A percentile compares a stretch with the other conserved stretches of the same genome.
Conservation (phyloP, 2,797 vertebrate genomes). For the Eupleurogrammus muticus region DNA sequence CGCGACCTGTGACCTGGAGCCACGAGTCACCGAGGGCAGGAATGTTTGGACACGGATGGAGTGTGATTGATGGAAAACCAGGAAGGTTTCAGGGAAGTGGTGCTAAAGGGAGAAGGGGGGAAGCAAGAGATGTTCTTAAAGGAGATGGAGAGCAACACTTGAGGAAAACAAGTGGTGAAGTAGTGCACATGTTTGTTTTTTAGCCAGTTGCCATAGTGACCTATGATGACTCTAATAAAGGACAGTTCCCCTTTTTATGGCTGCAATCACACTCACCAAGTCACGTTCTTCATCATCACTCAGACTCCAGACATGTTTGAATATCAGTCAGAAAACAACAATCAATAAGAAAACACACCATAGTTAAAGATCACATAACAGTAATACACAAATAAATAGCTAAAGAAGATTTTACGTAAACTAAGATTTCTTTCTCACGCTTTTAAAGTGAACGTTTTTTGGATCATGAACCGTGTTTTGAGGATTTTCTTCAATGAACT, state of each 20-base stretch:
- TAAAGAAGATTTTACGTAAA: too few relatives aligned
- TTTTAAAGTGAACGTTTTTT: too few relatives aligned
- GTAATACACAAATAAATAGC: too few relatives aligned
- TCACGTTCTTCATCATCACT: too few relatives aligned
- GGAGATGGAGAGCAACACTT: slow-evolving; percentile 7
- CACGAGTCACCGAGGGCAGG: slow-evolving; percentile 16
- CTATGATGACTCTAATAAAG: background rate
- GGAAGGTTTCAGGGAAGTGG: slow-evolving; percentile 25
- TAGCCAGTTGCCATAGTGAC: slow-evolving; percentile 29
- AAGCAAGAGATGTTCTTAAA: background rate
- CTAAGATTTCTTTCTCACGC: too few relatives aligned
- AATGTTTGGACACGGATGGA: slow-evolving; percentile 18
- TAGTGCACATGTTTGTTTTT: slow-evolving; percentile 37
- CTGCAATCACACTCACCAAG: too few relatives aligned
- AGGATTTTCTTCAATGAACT: too few relatives aligned
- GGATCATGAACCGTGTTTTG: too few relatives aligned
- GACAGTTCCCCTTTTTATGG: background rate
- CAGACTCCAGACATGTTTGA: too few relatives aligned
- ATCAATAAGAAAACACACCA: too few relatives aligned
- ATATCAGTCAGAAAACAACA: too few relatives aligned
- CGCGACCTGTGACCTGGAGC: background rate
- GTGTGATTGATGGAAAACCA: slow-evolving; percentile 32
- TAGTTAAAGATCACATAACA: too few relatives aligned
- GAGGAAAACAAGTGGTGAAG: slow-evolving; percentile 4
- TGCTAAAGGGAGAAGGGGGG: background rate